A percentile compares a stretch with the other conserved stretches of the same genome.
These are phyloP conservation scores for Pomacea canaliculata DNA, from an alignment of 2,888 invertebrate species.

Conservation along the genomic window DNA sequence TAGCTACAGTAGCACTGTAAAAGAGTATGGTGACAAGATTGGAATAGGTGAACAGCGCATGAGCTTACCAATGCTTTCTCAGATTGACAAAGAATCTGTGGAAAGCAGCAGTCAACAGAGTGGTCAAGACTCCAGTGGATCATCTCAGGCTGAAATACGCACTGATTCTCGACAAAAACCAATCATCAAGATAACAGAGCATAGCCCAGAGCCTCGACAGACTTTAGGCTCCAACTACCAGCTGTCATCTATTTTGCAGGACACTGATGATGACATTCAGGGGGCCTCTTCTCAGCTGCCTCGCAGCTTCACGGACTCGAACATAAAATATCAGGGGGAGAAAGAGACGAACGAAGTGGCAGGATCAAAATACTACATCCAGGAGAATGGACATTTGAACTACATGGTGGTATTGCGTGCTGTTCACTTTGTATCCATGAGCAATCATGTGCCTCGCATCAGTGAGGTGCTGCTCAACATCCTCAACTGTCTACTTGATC, in stretches of 20 bases:
- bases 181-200: constrained; percentile 96
- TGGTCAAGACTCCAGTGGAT: constrained; percentile 53
- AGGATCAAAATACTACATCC: constrained; percentile 86
- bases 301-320: constrained; percentile 66
- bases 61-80: constrained; percentile 89
- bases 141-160: constrained; percentile 46
- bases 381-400: constrained; percentile 94
- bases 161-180: constrained; percentile 73
- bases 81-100: constrained; percentile 53
- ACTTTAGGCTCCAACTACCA: constrained; percentile 28
- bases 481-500: constrained; percentile 90
- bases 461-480: constrained; percentile 94
- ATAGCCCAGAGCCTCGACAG: constrained; percentile 81
- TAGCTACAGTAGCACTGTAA: constrained; percentile 27
- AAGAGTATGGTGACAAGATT: constrained; percentile 31
- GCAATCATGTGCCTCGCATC: constrained; percentile 88
- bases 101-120: constrained; percentile 53
- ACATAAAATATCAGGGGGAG: constrained; percentile 60
- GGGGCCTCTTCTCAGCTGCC: constrained; percentile 66
- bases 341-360: constrained; percentile 78
- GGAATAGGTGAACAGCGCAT: constrained; percentile 73
- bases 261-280: constrained; percentile 77
- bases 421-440: constrained; percentile 86
- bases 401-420: constrained; percentile 82
- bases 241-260: constrained; percentile 68